Conservation (phyloP, 2,113 vertebrate genomes). For the Condylura cristata region DNA sequence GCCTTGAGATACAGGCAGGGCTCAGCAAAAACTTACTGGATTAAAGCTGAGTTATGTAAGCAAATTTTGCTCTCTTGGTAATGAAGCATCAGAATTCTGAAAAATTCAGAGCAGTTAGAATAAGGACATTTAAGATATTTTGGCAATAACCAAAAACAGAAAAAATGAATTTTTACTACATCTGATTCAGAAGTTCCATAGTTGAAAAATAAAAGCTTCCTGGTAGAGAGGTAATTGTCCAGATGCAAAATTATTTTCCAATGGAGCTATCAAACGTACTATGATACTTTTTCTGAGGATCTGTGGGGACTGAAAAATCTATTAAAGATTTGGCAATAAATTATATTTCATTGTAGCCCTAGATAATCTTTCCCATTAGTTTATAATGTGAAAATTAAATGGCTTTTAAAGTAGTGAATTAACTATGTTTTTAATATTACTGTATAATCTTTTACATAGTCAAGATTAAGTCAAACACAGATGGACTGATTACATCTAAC, state of each 20-base stretch:
- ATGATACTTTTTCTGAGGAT: not conserved
- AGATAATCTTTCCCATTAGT: not conserved
- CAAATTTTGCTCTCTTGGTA: not conserved
- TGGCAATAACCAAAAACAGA: not conserved
- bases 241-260: not conserved
- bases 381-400: conserved; percentile 11
- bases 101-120: too few relatives aligned
- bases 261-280: not conserved
- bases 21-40: not conserved
- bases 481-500: not conserved
- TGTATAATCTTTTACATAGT: not conserved
- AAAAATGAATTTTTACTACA: not conserved
- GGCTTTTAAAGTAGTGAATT: not conserved
- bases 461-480: conserved; percentile 6
- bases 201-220: not conserved
- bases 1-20: not conserved
- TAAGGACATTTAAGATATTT: too few relatives aligned
- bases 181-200: not conserved
- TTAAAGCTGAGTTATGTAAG: not conserved
- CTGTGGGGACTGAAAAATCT: not conserved
- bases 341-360: not conserved
- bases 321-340: not conserved
- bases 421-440: not conserved
- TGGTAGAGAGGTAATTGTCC: not conserved
- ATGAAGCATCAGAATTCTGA: not conserved